Evolutionary conservation across 2,888 invertebrate genomes (phyloP).

Genomic region (Melanotus villosus): DNA sequence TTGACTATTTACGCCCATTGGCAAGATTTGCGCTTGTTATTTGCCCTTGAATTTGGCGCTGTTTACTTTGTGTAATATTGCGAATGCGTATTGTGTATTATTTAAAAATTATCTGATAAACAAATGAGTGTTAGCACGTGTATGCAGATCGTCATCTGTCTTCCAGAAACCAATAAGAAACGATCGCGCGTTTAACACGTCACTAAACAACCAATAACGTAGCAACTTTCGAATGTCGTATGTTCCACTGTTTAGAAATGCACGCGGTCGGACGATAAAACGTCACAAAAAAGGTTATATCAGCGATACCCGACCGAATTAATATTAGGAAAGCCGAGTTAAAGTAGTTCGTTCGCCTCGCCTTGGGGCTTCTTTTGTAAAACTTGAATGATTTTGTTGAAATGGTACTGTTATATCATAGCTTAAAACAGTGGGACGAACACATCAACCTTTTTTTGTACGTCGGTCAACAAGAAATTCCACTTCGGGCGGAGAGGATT

Average conservation of each 20-base stretch:
- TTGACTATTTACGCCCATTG: no score
- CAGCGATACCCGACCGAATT: constrained; percentile 14
- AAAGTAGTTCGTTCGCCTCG: constrained; percentile 23
- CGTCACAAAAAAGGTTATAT: constrained; percentile 4
- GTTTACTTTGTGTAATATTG: neutral
- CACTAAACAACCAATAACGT: constrained; percentile 1
- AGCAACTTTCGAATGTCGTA: constrained; percentile 18
- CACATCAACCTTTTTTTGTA: no score
- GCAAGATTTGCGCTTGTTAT: constrained; percentile 11
- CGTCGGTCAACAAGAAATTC: no score
- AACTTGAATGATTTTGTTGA: constrained; percentile 11
- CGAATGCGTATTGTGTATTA: constrained; percentile 7
- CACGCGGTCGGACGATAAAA: constrained; percentile 9
- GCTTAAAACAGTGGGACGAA: neutral
- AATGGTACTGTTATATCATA: constrained; percentile 5
- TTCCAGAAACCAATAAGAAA: neutral
- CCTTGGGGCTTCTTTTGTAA: neutral
- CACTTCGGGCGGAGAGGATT: no score
- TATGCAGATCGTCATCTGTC: neutral
- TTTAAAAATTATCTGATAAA: neutral
- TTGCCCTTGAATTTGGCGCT: constrained; percentile 1
- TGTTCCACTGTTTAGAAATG: constrained; percentile 4
- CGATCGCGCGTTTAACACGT: neutral
- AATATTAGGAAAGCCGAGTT: neutral
- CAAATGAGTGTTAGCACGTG: neutral